Percentiles rank a stretch among this genome's conserved stretches.
Evolutionary conservation across 2,888 invertebrate genomes (phyloP).

Genomic region (Drosophila nigritarsus): DNA sequence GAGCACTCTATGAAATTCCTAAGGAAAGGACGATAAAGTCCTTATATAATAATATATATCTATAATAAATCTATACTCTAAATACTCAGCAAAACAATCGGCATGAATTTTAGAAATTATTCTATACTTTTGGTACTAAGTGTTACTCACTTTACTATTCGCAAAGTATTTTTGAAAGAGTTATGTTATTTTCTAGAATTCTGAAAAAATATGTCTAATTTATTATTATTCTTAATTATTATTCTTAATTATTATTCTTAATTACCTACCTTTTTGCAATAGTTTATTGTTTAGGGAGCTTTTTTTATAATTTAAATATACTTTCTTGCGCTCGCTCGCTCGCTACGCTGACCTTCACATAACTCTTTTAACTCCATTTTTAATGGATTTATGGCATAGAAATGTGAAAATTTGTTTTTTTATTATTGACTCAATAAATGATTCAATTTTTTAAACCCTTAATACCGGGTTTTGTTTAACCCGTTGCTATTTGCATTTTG

Average conservation of each 20-base stretch:
- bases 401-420: not conserved
- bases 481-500: conserved; percentile 35
- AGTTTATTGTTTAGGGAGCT: not conserved
- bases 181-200: no score
- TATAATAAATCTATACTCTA: not conserved
- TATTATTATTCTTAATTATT: no score
- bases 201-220: not conserved
- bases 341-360: not conserved
- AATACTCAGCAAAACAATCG: not conserved
- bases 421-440: not conserved
- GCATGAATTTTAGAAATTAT: not conserved
- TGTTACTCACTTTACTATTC: not conserved
- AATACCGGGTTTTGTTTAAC: conserved; percentile 1
- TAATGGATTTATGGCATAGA: not conserved
- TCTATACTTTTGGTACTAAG: not conserved
- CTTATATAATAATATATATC: not conserved
- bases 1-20: no score
- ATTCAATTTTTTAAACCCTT: not conserved
- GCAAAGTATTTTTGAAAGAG: not conserved
- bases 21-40: not conserved
- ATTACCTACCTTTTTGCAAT: not conserved
- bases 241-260: not conserved
- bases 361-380: not conserved
- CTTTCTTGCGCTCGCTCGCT: not conserved
- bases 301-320: no score